phyloP scores from a whole-genome alignment of 2,797 vertebrate genomes.

The Crax fasciolata region DNA sequence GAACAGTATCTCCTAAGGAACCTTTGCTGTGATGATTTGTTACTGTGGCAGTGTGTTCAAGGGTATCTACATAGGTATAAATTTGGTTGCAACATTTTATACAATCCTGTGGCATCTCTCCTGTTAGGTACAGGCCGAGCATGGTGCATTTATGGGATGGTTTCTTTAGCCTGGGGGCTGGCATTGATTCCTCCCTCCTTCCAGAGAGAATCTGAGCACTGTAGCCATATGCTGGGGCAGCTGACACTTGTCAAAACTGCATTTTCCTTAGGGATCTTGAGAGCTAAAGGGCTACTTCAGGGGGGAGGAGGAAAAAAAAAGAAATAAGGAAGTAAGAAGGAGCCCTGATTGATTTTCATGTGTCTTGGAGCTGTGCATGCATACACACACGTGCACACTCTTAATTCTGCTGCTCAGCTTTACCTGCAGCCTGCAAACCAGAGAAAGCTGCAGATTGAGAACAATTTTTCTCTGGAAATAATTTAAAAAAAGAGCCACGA shows the following conservation, averaged over 20 bases:
- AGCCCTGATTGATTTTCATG: not conserved
- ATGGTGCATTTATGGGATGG: not conserved
- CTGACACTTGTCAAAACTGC: not conserved
- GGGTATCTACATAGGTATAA: not conserved
- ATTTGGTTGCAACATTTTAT: not conserved
- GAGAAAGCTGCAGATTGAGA: not conserved
- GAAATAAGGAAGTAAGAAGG: no score
- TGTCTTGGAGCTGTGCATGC: not conserved
- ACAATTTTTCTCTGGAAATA: not conserved
- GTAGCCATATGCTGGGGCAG: not conserved
- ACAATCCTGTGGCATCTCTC: not conserved
- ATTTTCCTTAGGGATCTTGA: not conserved
- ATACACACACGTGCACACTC: fast-evolving
- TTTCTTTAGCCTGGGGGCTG: not conserved
- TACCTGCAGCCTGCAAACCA: not conserved
- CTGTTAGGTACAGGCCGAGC: not conserved
- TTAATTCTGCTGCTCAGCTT: not conserved
- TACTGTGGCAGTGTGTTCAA: not conserved
- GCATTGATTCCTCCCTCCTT: not conserved
- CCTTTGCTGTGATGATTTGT: not conserved
- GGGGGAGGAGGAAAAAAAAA: not conserved
- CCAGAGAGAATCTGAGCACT: not conserved
- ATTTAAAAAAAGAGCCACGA: not conserved
- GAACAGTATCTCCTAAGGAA: not conserved
- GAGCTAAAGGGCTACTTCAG: not conserved